Conservation (phyloP, 2,888 invertebrate genomes). For the Xanthostigma xanthostigma region DNA sequence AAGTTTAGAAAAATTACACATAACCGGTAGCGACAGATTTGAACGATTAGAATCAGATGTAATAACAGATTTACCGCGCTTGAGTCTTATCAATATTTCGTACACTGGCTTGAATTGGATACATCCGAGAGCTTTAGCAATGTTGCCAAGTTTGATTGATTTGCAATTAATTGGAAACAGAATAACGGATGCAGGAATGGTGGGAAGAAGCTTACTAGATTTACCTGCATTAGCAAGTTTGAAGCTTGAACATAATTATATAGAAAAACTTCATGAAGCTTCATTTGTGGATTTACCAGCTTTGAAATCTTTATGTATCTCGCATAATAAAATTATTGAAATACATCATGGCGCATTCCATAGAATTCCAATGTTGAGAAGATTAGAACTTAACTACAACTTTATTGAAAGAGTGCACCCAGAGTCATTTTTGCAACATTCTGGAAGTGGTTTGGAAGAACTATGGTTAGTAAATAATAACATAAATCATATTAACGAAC, state of each 20-base stretch:
- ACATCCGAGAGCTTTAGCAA: slow-evolving; percentile 59
- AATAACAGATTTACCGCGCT: slow-evolving; percentile 48
- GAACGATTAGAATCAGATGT: slow-evolving; percentile 56
- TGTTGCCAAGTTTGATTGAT: slow-evolving; percentile 54
- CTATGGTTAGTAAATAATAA: slow-evolving; percentile 62
- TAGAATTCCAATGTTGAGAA: slow-evolving; percentile 54
- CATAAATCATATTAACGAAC: slow-evolving; percentile 57
- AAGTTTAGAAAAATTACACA: slow-evolving; percentile 56
- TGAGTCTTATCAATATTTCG: slow-evolving; percentile 59
- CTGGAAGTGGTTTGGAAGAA: slow-evolving; percentile 61
- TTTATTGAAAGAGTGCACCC: slow-evolving; percentile 62
- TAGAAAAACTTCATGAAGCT: slow-evolving; percentile 57
- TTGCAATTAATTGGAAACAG: slow-evolving; percentile 56
- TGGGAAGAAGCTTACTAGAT: slow-evolving; percentile 63
- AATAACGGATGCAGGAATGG: slow-evolving; percentile 64
- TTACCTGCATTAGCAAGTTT: slow-evolving; percentile 54
- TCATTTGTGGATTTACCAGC: slow-evolving; percentile 65
- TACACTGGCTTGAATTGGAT: slow-evolving; percentile 62
- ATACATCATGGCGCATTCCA: slow-evolving; percentile 70
- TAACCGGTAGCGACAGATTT: slow-evolving; percentile 52
- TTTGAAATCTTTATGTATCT: slow-evolving; percentile 48
- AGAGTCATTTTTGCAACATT: slow-evolving; percentile 63
- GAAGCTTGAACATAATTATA: slow-evolving; percentile 54
- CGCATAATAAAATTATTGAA: slow-evolving; percentile 58
- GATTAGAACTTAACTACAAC: slow-evolving; percentile 64